Evolutionary conservation across 2,888 invertebrate species (phyloP), one percentile per base, ranked within the genome.

Genomic region (Cantharis lateralis): DNA sequence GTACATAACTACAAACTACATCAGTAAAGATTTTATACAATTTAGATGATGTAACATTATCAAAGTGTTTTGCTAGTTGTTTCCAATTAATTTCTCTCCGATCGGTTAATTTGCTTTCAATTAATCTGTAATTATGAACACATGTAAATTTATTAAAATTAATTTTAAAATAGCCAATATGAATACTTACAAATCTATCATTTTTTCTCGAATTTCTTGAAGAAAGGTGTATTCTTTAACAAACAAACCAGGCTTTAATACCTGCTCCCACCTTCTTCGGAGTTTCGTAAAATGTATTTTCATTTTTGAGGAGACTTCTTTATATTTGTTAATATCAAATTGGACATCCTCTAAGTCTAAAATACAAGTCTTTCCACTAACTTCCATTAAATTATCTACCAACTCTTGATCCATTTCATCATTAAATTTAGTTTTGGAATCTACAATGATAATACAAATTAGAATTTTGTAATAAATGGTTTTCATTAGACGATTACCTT

Each of bases 181-280:
- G 10, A 70, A 16, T 61, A 72, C 68, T 62, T 73, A 73, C 73
- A 48, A 10, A 9, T 68, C 18, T n/a, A 73, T 73, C 24, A 73
- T 11, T 68, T 62, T 68, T 26, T 11, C 13, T 24, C 62, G 18
- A 68, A 73, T 68, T 24, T 68, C 62, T 15, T 68, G 20, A 4
- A 68, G 15, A 3, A 15, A 66, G 2, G 10, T 24, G 24, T 32
- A 72, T 18, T 72, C 68, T 13, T 73, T 26, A 20, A 68, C 24
- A 68, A 74, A 74, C 10, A 74, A 63, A n/a, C 28, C 15, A 2
- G 74, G 70, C 28, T 70, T 32, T 5, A 74, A 0, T 32, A 61
- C n/a, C 10, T n/a, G 10, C 1, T 15, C 10, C 74, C 74, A 74
- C 15, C 62, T 62, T n/a, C 63, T 18, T 18, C 16, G 24, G 1